A percentile compares a stretch with the other conserved stretches of the same genome.
These are phyloP conservation scores for Streptopelia turtur DNA, from an alignment of 2,797 vertebrate species.

Conservation along the genomic window DNA sequence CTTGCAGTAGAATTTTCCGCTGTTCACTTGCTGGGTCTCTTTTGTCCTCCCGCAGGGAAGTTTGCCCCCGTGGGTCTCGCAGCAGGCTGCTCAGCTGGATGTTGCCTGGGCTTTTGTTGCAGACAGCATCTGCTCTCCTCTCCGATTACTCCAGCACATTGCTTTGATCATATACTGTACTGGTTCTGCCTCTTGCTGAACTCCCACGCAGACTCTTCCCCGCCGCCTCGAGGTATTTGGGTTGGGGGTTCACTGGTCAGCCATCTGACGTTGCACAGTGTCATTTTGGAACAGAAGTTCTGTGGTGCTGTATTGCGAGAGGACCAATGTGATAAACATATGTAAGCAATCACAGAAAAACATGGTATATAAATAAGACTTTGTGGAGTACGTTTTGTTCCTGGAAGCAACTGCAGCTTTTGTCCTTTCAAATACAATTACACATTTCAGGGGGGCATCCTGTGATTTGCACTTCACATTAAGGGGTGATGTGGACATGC, in stretches of 20 bases:
- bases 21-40: constrained; percentile 1
- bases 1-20: background rate
- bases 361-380: background rate
- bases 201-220: background rate
- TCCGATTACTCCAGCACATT: constrained; percentile 30
- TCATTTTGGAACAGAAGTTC: background rate
- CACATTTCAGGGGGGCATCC: background rate
- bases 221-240: background rate
- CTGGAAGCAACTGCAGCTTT: background rate
- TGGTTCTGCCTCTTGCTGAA: constrained; percentile 7
- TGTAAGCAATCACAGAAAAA: constrained; percentile 13
- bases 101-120: constrained; percentile 34
- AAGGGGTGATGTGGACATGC: fast-evolving
- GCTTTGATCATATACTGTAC: background rate
- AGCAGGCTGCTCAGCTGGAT: constrained; percentile 58
- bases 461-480: background rate
- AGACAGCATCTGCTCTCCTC: constrained; percentile 43
- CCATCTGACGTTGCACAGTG: background rate
- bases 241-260: background rate
- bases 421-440: background rate
- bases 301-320: background rate
- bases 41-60: constrained; percentile 47
- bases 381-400: background rate
- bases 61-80: constrained; percentile 45
- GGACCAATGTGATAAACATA: background rate